Base-by-base conservation (phyloP, 2,888 invertebrate species). In the Epistrophe grossulariae region DNA sequence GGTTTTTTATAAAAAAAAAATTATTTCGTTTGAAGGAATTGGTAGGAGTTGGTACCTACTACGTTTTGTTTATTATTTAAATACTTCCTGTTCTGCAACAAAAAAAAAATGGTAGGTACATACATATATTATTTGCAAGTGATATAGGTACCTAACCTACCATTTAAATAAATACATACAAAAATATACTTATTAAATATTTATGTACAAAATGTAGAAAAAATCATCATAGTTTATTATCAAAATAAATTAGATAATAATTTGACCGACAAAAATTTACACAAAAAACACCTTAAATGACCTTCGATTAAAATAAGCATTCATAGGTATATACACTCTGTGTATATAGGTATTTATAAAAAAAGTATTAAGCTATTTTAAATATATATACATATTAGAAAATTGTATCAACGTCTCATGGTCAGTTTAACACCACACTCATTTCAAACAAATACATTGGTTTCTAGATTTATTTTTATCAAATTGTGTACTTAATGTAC, bases 331-430 rank as follows among this genome's bases (percentile, higher is more conserved):
- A 24, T 48, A 50, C 24, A 28, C 28, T 40, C 60, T 60, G 7
- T 60, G 15, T 38, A 13, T 24, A 62, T 15, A 24, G 24, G 11
- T 5, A 19, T 24, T 1, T 24, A 2, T 24, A 24, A 2, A 24
- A 13, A 28, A 60, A 17, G 31, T 73, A 72, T 83, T 66, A 64
- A 84, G 73, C 66, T 48, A 57, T 62, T 80, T n/a, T n/a, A n/a
- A n/a, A n/a, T n/a, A n/a, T 77, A 72, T 73, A 72, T 77, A 9
- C 9, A 35, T 35, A 77, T 84, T 84, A 84, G 80, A 74, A 80
- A 77, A 84, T 70, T 84, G 72, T 80, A 72, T 77, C 84, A 73
- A 73, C 52, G 72, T 72, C 80, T 84, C 80, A 84, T 66, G 84
- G 84, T 80, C 84, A 77, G 40, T 77, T 72, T 70, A 66, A 72